Base-by-base conservation (phyloP, 2,888 invertebrate genomes). In the Hypena proboscidalis region DNA sequence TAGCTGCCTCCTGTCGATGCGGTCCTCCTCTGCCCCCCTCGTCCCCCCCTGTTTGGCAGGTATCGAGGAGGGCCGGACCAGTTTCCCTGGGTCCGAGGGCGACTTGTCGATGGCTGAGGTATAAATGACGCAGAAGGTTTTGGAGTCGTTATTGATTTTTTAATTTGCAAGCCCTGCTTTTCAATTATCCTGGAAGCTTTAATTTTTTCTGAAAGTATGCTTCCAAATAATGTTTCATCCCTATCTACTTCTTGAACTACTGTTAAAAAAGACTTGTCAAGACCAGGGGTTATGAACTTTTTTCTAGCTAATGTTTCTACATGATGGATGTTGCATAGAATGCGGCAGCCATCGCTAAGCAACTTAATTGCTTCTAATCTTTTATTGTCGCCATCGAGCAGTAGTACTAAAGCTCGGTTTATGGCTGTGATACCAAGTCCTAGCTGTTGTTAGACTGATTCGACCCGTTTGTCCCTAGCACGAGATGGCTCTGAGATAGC, bases 181-280 rank as follows among this genome's bases (percentile, higher is more conserved):
- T 26, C 19, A 10, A 26, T 25, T 3, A 4, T 7, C 7, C 21
- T 32, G 1, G 20, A 4, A 1, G 20, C 20, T 6, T 21, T 32
- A 10, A 32, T 32, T 32, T 20, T 21, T 3, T 20, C 21, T 5
- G 22, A 4, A 1, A 58, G 9, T n/a, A 34, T 40, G 5, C 6
- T 22, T 0, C 57, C 58, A 14, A 54, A 59, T 0, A 63, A 17
- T 0, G 39, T 44, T 5, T 51, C 48, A 17, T 64, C 64, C 3
- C 17, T 3, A 17, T 17, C 17, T 17, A 17, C 17, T 1, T 49
- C 43, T 4, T 50, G 39, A 5, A 54, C 46, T 4, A 44, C 11
- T 3, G 31, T 43, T 4, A 46, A 10, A n/a, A 50, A 46, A 1
- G 36, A n/a, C 27, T 46, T 54, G 2, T 35, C 49, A 2, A 43